Base-by-base conservation (phyloP, 2,888 invertebrate genomes). In the Aethes cnicana region DNA sequence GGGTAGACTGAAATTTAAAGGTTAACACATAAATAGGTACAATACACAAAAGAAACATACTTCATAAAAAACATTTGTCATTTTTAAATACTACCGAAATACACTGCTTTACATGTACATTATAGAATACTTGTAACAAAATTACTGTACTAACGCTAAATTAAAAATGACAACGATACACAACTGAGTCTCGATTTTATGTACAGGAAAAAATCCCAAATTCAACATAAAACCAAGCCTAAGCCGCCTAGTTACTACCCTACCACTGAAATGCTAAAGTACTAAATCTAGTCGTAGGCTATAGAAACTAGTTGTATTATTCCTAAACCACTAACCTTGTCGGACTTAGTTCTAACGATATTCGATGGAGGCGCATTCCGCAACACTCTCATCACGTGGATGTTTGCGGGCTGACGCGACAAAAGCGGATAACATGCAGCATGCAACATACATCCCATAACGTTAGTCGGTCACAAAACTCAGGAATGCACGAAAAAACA, bases 321-420 rank as follows among this genome's bases (percentile, higher is more conserved):
- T 47, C 48, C 53, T 36, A 43, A 21, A 47, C 35, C 55, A 88
- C 92, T 91, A 92, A 96, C 96, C 95, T 96, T 95, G 75, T 94
- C 95, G 14, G 96, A 96, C 85, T 95, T 95, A 77, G 93, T 95
- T 92, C 93, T 96, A 86, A 93, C 92, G 84, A 94, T 87, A 91
- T 96, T 93, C 65, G 96, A 96, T 43, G 96, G 96, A 69, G 96
- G 96, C 62, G 96, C 96, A 91, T 94, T 93, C 83, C 95, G 93
- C 68, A 96, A 92, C 74, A 94, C 92, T 84, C 95, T 92, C 91
- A 96, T 93, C 81, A 94, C 92, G 78, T 93, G 92, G 80, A 94
- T 92, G 90, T 94, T 95, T 64, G 91, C 85, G 69, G 95, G 95
- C 96, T 96, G 87, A 37, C 56, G 62, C 64, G 65, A 63, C 53